These are phyloP conservation scores for Liparis tanakae DNA, from an alignment of 2,797 vertebrate genomes.

Conservation along the genomic window DNA sequence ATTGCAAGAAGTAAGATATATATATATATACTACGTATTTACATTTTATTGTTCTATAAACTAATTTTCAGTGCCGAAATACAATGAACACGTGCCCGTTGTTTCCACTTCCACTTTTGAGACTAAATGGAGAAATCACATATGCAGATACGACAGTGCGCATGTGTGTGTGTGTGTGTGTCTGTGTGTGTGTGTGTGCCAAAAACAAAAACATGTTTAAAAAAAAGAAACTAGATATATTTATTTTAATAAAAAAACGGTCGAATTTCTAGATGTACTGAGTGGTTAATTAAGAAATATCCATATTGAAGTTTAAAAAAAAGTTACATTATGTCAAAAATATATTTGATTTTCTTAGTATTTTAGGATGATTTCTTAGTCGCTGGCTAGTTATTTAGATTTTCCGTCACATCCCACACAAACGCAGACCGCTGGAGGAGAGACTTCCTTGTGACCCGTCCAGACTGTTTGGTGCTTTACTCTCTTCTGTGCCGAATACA, in stretches of 20 bases:
- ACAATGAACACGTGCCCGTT: background rate
- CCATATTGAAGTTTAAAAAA: background rate
- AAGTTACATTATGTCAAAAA: background rate
- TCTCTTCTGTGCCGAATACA: conserved; percentile 42
- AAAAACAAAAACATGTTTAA: conserved; percentile 18
- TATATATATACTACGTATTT: background rate
- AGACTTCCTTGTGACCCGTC: conserved; percentile 40
- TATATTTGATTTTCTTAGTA: background rate
- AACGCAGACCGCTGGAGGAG: background rate
- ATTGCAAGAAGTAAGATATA: background rate
- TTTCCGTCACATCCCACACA: conserved; percentile 14
- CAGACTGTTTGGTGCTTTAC: conserved; percentile 26
- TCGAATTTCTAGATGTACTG: background rate
- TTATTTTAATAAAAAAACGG: background rate
- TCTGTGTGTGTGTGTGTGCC: background rate
- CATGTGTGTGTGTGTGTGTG: too few relatives aligned
- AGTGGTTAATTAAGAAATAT: background rate
- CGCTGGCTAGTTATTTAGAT: background rate
- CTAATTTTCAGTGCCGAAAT: background rate
- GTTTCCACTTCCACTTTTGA: background rate
- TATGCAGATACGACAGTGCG: background rate
- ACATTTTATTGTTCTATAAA: background rate
- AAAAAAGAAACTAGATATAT: background rate
- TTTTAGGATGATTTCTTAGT: background rate
- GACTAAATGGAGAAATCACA: background rate